Evolutionary conservation across 2,797 vertebrate genomes (phyloP).

Genomic region (Pipistrellus nathusii): DNA sequence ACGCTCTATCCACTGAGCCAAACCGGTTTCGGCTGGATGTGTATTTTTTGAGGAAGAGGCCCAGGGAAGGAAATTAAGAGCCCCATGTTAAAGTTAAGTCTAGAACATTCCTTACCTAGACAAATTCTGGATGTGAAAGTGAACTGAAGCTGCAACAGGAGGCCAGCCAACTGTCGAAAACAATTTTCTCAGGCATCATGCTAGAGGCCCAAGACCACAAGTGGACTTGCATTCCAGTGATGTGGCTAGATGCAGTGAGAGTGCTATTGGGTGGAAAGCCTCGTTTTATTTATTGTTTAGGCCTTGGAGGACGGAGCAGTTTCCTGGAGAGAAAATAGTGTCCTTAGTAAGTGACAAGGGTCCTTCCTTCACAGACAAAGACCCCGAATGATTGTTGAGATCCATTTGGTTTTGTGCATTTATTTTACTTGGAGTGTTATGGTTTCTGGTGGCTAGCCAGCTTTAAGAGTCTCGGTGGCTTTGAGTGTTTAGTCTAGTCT

Average conservation of each 20-base stretch:
- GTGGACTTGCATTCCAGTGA: not conserved
- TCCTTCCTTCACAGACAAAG: not conserved
- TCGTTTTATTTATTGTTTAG: not conserved
- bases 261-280: not conserved
- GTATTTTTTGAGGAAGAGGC: not conserved
- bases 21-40: too few relatives aligned
- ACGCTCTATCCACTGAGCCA: too few relatives aligned
- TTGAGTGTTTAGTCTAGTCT: slow-evolving; percentile 30
- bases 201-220: too few relatives aligned
- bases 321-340: not conserved
- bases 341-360: not conserved
- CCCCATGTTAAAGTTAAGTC: not conserved
- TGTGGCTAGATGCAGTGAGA: not conserved
- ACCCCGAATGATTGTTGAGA: not conserved
- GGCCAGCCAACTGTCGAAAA: not conserved
- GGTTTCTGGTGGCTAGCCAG: not conserved
- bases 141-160: not conserved
- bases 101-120: not conserved
- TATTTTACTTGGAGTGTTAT: slow-evolving; percentile 25
- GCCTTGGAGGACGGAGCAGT: not conserved
- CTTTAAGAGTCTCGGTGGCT: not conserved
- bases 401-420: not conserved
- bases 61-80: not conserved
- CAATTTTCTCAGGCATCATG: not conserved
- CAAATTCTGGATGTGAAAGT: not conserved